Conservation (phyloP, 2,113 vertebrate genomes). For the Dendropsophus ebraccatus region DNA sequence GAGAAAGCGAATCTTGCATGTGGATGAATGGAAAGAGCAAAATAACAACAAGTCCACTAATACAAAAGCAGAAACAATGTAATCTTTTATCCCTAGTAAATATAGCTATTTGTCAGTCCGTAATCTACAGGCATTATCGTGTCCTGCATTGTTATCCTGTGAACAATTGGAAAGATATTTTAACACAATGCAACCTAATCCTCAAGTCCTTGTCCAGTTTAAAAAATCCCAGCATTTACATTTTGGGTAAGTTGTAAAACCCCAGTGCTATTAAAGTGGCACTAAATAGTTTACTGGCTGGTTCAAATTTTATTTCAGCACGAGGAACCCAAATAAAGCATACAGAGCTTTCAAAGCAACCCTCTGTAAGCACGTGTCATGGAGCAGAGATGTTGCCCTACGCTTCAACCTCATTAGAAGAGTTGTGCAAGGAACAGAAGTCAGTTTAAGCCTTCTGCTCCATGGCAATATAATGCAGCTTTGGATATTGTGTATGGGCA, state of each 20-base stretch:
- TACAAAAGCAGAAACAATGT: conserved; percentile 1
- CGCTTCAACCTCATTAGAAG: no score
- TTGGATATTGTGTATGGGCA: no score
- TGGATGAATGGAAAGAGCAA: conserved; percentile 14
- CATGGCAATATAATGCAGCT: no score
- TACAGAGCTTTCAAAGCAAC: no score
- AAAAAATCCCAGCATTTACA: neutral
- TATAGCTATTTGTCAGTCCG: neutral
- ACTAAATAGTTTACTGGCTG: neutral
- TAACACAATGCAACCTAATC: neutral
- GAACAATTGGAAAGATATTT: neutral
- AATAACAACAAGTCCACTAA: conserved; percentile 5
- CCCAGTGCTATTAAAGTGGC: neutral
- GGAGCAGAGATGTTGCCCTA: no score
- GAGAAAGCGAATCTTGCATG: neutral
- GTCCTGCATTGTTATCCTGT: neutral
- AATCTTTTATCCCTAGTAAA: neutral
- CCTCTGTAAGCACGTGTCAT: no score
- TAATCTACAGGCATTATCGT: neutral
- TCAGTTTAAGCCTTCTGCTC: no score
- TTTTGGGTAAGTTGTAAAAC: neutral
- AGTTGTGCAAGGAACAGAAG: no score
- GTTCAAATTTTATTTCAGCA: neutral
- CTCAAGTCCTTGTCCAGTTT: neutral
- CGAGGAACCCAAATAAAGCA: no score